Evolutionary conservation across 2,113 vertebrate species (phyloP), one percentile per base, ranked within the genome.

Genomic region (Chloropsis hardwickii): DNA sequence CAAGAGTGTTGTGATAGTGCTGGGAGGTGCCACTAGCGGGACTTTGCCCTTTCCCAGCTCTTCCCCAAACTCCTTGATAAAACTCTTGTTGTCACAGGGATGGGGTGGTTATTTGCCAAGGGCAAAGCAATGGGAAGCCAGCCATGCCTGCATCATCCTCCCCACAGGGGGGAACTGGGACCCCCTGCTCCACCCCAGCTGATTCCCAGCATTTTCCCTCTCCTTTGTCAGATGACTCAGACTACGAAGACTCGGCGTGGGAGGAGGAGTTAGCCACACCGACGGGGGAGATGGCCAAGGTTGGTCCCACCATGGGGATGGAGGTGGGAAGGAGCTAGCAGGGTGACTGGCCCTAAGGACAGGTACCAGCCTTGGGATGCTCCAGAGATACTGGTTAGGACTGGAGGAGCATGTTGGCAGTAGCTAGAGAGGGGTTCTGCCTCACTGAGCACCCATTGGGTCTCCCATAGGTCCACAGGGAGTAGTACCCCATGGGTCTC

Each of bases 201-300:
- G 39, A 27, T 71, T 35, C 29, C 51, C 47, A 47, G 9, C 27
- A 14, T 76, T 80, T 92, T 87, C 86, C 50, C n/a, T 83, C 31
- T 28, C 10, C 83, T 84, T 81, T 95, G 40, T 35, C 92, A 94
- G 94, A 96, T 93, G 95, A 93, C 47, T 94, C 93, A 2, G 95
- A 96, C 91, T 96, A 91, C 4, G 93, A 94, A 61, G 95, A 94
- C 76, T 40, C 42, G 1, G 27, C 61, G 51, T 91, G 57, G 81
- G 80, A 82, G 42, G 84, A 91, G 71, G 93, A 88, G 47, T 23
- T 94, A 88, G 42, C 71, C 14, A n/a, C n/a, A 39, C 11, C 80
- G 0, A 2, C 3, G 1, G 51, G 6, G 27, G 18, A 79, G 27
- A 93, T 96, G 93, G 76, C 51, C 1, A 91, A 96, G 95, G 95